Conservation (phyloP, 2,888 invertebrate species). For the Hermodice carunculata region DNA sequence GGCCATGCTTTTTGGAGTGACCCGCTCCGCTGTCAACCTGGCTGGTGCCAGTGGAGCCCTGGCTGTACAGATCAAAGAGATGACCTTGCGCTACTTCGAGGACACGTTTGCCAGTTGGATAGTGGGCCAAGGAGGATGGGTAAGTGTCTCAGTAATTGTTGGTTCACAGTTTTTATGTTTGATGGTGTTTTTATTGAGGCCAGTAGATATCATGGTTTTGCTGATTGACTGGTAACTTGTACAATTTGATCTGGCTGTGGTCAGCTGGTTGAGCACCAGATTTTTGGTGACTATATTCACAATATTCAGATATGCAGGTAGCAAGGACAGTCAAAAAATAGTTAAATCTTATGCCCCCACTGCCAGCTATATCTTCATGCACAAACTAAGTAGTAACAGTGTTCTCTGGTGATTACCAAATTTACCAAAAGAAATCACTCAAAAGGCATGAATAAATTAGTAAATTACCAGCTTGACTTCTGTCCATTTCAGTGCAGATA, state of each 20-base stretch:
- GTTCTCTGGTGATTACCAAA: no score
- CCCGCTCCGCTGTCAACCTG: slow-evolving; percentile 55
- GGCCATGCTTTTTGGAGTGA: slow-evolving; percentile 61
- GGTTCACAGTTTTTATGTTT: background rate
- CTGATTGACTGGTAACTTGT: background rate
- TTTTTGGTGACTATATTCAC: no score
- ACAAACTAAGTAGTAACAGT: no score
- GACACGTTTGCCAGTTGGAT: slow-evolving; percentile 67
- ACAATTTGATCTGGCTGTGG: background rate
- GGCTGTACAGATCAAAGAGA: slow-evolving; percentile 61
- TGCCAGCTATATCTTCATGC: no score
- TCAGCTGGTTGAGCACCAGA: no score
- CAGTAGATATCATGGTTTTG: background rate
- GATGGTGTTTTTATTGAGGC: slow-evolving; percentile 6
- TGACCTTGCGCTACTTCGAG: slow-evolving; percentile 61
- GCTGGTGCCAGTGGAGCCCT: slow-evolving; percentile 59
- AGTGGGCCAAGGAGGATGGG: slow-evolving; percentile 67
- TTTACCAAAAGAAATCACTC: no score
- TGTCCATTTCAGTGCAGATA: no score
- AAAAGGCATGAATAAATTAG: no score
- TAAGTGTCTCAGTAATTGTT: slow-evolving; percentile 41
- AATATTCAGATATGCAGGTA: no score
- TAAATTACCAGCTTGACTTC: no score
- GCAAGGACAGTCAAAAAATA: no score
- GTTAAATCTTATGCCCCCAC: no score